phyloP scores from a whole-genome alignment of 2,888 invertebrate species.

The Calliphora vomitoria region DNA sequence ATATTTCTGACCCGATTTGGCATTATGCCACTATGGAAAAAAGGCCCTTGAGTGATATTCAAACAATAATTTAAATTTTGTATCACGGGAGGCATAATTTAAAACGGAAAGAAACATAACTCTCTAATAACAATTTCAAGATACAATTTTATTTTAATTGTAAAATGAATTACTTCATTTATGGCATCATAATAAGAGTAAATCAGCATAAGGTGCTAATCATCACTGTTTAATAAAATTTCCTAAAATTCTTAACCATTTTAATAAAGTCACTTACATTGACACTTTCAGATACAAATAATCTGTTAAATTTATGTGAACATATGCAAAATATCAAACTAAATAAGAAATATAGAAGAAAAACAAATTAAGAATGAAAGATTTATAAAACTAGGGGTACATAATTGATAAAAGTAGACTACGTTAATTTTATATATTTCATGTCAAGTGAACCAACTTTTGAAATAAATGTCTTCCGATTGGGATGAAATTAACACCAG shows the following conservation, averaged over 20 bases:
- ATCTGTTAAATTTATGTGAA: background rate
- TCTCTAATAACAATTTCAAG: too few species aligned
- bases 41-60: too few species aligned
- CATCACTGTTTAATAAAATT: conserved; percentile 53
- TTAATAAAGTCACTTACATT: conserved; percentile 18
- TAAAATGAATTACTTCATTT: background rate
- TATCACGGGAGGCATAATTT: too few species aligned
- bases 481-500: too few species aligned
- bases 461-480: too few species aligned
- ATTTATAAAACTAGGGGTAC: background rate
- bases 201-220: conserved; percentile 51
- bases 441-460: too few species aligned
- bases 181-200: background rate
- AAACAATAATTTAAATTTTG: too few species aligned
- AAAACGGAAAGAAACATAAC: too few species aligned
- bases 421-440: background rate
- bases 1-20: too few species aligned
- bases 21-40: too few species aligned
- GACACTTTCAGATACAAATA: background rate
- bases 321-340: conserved; percentile 16
- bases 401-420: background rate
- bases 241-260: conserved; percentile 49
- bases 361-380: background rate
- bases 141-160: too few species aligned
- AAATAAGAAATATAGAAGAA: background rate